Evolutionary conservation across 2,113 vertebrate species (phyloP).

Genomic region (Toxotes jaculatrix): DNA sequence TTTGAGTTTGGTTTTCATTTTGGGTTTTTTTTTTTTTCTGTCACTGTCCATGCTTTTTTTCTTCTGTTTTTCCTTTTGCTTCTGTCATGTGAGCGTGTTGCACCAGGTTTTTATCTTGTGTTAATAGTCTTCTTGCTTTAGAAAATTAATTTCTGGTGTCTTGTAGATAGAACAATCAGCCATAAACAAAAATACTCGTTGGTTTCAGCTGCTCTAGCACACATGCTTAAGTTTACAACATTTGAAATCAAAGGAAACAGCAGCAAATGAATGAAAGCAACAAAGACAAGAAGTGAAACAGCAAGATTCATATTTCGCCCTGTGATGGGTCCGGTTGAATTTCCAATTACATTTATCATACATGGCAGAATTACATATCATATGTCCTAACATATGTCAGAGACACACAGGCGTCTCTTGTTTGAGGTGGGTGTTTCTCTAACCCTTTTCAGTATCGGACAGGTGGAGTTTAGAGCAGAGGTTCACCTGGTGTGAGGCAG

Average conservation of each 20-base stretch:
- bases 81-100: neutral
- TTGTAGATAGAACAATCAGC: too few species aligned
- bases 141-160: too few species aligned
- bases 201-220: too few species aligned
- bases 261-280: neutral
- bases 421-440: too few species aligned
- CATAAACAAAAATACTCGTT: too few species aligned
- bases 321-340: too few species aligned
- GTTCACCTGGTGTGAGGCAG: too few species aligned
- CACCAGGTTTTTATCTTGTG: neutral
- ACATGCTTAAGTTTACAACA: neutral
- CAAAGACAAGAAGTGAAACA: neutral
- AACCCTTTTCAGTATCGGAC: too few species aligned
- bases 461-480: too few species aligned
- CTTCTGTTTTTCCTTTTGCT: conserved; percentile 10
- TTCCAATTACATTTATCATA: neutral
- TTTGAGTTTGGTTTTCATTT: conserved; percentile 29
- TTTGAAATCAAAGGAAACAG: neutral
- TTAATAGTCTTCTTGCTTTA: too few species aligned
- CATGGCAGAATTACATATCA: neutral
- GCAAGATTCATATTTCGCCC: neutral
- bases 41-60: neutral
- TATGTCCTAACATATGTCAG: neutral
- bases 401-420: neutral
- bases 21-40: neutral